Evolutionary conservation across 2,888 invertebrate genomes (phyloP), one percentile per base, ranked within the genome.

Genomic region (Kuschelorhynchus macadamiae): DNA sequence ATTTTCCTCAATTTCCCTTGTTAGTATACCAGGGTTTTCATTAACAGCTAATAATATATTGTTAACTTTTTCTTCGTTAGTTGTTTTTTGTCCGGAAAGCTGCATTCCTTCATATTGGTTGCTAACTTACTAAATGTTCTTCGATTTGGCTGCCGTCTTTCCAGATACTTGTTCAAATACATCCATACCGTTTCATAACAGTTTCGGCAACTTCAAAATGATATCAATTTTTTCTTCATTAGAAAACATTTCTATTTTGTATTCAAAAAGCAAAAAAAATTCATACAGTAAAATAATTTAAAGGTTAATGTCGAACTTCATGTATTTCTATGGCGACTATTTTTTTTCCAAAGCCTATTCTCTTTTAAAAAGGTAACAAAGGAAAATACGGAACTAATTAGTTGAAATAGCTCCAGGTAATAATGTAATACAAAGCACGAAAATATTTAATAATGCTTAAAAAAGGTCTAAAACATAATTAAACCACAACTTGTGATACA

Each of bases 121-220:
- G 8, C 53, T 41, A 53, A 41, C 41, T 41, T 53, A 16, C 53
- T 39, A 16, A 53, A 53, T 30, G 12, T 20, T 16, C 1, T 20
- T 18, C 9, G 14, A n/a, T 41, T 21, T 17, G 53, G 53, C 12
- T 53, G 53, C 17, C 53, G 9, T 8, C 20, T 53, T 41, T 36
- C 53, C 11, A 39, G 25, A 41, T 36, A 53, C 12, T 41, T 53
- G 5, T 53, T 25, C 41, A 53, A 36, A 53, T 53, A 50, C 50
- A 50, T 50, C 5, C 18, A 25, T 5, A 16, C 50, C 16, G 44
- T 16, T n/a, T 9, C 18, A 44, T 44, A 44, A 44, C 44, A 49
- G 1, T 49, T 49, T 25, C 30, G 49, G 4, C 25, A n/a, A 1
- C 14, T 25, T 21, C 1, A 49, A 25, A 49, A 49, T 1, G 4